Evolutionary conservation across 1,140 invertebrate species (phyloP).

Genomic region (Diabrotica undecimpunctata): DNA sequence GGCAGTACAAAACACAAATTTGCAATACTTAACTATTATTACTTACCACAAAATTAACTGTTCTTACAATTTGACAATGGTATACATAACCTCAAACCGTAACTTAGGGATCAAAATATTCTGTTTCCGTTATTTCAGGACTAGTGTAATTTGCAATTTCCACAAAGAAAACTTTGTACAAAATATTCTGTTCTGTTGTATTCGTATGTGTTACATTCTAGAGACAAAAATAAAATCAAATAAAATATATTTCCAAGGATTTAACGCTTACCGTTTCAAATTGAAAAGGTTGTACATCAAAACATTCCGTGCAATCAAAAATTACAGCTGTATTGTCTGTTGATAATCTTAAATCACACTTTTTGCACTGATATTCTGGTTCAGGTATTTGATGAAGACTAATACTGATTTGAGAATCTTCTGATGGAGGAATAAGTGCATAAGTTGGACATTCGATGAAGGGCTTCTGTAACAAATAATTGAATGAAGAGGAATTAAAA

Average conservation of each 20-base stretch:
- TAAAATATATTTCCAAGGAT: constrained; percentile 7
- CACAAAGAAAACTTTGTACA: constrained; percentile 28
- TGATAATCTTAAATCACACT: constrained; percentile 30
- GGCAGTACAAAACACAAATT: no score
- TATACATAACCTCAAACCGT: constrained; percentile 1
- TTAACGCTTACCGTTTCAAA: constrained; percentile 9
- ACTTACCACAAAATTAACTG: no score
- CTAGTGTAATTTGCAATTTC: constrained; percentile 30
- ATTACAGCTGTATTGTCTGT: constrained; percentile 29
- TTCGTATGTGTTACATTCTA: constrained; percentile 1
- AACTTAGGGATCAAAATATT: constrained; percentile 9
- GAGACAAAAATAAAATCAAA: neutral
- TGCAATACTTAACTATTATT: no score
- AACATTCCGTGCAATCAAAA: constrained; percentile 33
- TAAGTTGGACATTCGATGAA: constrained; percentile 12
- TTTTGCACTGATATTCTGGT: constrained; percentile 29
- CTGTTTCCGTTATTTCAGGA: constrained; percentile 13
- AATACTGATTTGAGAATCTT: constrained; percentile 2
- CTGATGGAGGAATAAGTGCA: constrained; percentile 12
- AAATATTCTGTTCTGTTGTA: constrained; percentile 25
- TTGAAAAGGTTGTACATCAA: constrained; percentile 15
- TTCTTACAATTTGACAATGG: no score
- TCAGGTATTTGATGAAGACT: constrained; percentile 2
- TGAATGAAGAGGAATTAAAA: neutral
- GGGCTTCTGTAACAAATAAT: constrained; percentile 17